Base-by-base conservation (phyloP, 2,797 vertebrate species). In the Lacerta viridis region DNA sequence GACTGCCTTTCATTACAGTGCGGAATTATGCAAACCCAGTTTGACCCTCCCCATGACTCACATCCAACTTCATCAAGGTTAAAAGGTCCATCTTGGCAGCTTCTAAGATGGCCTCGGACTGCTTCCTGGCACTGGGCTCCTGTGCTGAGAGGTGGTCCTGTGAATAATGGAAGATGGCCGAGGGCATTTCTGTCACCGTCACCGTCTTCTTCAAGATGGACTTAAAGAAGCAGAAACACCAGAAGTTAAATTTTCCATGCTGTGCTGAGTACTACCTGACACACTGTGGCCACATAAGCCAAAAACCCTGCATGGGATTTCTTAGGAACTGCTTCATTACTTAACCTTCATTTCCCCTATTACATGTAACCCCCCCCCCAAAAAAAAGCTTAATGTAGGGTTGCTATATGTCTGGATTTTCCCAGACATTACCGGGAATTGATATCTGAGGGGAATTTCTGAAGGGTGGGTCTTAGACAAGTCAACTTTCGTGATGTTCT, bases 71-170 rank as follows among this genome's bases (percentile, higher is more conserved):
- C 95, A 99, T 98, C 94, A 98, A 92, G 77, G 97, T 97, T 18
- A 98, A 96, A 84, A 99, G 96, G 93, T 99, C 98, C 93, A 97
- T 98, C 93, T 98, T 99, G 59, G 98, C 98, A 0, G 99, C 98
- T 89, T 98, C 97, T 9, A 99, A 97, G 76, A 99, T 97, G 86
- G 97, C 95, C 0, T 97, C 96, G 0, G 93, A 71, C 11, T 95
- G 96, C 41, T 93, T 93, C 75, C 96, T 97, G 85, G 97, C 91
- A 90, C 97, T 97, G 90, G 96, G 97, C 17, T 98, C 96, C 23
- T 97, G 97, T 8, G 90, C 82, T 0, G 96, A 90, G 4, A 91
- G 59, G 1, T 97, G 97, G 61, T 92, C 94, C 76, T 96, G 97
- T 0, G 95, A 89, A 84, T 98, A 98, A 87, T 97, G 98, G 94